Evolutionary conservation across 2,888 invertebrate species (phyloP), one percentile per base, ranked within the genome.

Genomic region (Stomorhina lunata): DNA sequence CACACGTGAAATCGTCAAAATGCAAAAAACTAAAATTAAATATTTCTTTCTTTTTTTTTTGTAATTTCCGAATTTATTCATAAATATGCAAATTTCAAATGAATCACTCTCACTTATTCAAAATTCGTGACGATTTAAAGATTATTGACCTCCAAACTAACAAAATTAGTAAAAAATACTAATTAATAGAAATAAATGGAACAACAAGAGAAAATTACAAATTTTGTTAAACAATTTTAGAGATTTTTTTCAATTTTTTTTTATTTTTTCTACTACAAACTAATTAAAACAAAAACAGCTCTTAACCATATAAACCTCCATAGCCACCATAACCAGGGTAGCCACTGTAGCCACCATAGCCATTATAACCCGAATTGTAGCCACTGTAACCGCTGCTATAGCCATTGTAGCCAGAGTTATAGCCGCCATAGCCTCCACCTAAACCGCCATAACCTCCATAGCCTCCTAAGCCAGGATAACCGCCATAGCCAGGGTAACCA

Each of bases 61-160:
- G 73, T 43, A 65, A 45, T 45, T 63, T 73, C 22, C 53, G n/a
- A 50, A 12, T n/a, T 22, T 6, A 25, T 4, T 6, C 29, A 61
- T 7, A 32, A 48, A 27, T 22, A 68, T 40, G 27, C 17, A 59
- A 66, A 73, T 61, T n/a, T 17, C 10, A 29, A 15, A 73, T 73
- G 29, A 80, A 17, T 66, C 66, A 57, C 9, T 15, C 20, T 12
- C 29, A 57, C 15, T n/a, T 29, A 43, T 17, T 43, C 5, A 48
- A n/a, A n/a, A n/a, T n/a, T n/a, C n/a, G n/a, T 61, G 15, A 17
- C 12, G 12, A 34, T 22, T 65, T 71, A 40, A 76, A 76, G 75
- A 76, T 75, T 80, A 71, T 63, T 76, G 57, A 80, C 69, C 71
- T 76, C 57, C 34, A 68, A 68, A 50, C 0, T n/a, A n/a, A 68